Conservation (phyloP, 2,888 invertebrate genomes). For the Brenthis ino region DNA sequence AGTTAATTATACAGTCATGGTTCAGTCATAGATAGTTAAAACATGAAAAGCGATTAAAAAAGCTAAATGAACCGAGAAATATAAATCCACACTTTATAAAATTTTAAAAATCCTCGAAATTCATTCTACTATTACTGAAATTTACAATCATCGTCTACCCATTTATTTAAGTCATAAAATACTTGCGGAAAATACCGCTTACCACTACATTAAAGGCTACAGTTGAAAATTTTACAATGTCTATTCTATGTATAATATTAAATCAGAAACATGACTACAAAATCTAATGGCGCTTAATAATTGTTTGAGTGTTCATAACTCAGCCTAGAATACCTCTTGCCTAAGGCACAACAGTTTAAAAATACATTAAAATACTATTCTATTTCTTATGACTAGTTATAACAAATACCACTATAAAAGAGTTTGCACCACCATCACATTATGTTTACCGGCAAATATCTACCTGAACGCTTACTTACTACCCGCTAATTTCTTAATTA, state of each 20-base stretch:
- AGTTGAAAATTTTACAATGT: slow-evolving; percentile 52
- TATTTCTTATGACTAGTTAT: slow-evolving; percentile 68
- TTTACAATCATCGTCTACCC: slow-evolving; percentile 48
- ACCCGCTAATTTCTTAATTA: slow-evolving; percentile 40
- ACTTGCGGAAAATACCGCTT: slow-evolving; percentile 58
- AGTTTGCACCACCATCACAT: slow-evolving; percentile 81
- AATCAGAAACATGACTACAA: slow-evolving; percentile 40
- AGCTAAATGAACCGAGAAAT: slow-evolving; percentile 67
- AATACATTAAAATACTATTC: slow-evolving; percentile 57
- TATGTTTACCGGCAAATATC: slow-evolving; percentile 52
- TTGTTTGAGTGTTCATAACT: slow-evolving; percentile 32
- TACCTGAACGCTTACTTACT: slow-evolving; percentile 41
- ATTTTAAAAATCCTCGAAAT: slow-evolving; percentile 47
- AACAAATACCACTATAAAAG: slow-evolving; percentile 62
- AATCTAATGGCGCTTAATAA: slow-evolving; percentile 38
- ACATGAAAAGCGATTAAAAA: slow-evolving; percentile 73
- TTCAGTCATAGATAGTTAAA: slow-evolving; percentile 73
- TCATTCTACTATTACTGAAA: slow-evolving; percentile 59
- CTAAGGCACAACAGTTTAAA: slow-evolving; percentile 63
- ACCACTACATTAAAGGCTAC: slow-evolving; percentile 66
- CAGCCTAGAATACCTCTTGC: slow-evolving; percentile 50
- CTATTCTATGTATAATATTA: slow-evolving; percentile 60
- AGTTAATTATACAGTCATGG: slow-evolving; percentile 43
- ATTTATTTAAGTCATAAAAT: slow-evolving; percentile 49
- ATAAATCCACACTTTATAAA: slow-evolving; percentile 47